Evolutionary conservation across 2,797 vertebrate species (phyloP), one percentile per base, ranked within the genome.

Genomic region (Menidia menidia): DNA sequence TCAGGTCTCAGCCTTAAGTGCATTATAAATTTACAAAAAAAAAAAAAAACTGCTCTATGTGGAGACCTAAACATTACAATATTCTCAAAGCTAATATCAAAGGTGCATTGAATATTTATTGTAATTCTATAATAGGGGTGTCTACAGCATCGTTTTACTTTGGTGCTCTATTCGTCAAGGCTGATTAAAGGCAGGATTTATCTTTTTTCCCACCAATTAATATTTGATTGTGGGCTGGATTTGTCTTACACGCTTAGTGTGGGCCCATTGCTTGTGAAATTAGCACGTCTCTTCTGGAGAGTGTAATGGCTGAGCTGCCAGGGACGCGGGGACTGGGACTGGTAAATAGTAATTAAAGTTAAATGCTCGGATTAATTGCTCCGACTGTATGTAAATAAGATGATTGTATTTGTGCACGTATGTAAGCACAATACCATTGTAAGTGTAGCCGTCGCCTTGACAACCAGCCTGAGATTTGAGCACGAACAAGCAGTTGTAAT

Each of bases 321-420:
- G 58, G 35, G 68, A 53, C 69, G 73, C 68, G 51, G 71, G 42
- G 59, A 52, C 58, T 57, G 52, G 12, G 16, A 50, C 57, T 54
- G 64, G 75, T 88, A 91, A 92, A 91, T 84, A 86, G 56, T 86
- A 81, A 92, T 91, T 89, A 87, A 70, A 85, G 76, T 80, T 68
- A 64, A 83, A 84, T 79, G 81, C 83, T 84, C 68, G 68, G 58
- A 57, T 73, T 90, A 81, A 87, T 84, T 73, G 67, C 62, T 79
- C 30, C 31, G 51, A 78, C 68, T 71, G 68, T 72, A 78, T 79
- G 75, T 76, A 60, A 70, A 63, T 73, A 50, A 68, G 51, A 32
- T n/a, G 47, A 25, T 47, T 25, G n/a, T 47, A 64, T 66, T 19
- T 57, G 3, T 62, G 73, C 19, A 11, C 58, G 67, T 15, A 12